These are phyloP conservation scores for Scomber japonicus DNA, from an alignment of 2,113 vertebrate genomes.

Conservation along the genomic window DNA sequence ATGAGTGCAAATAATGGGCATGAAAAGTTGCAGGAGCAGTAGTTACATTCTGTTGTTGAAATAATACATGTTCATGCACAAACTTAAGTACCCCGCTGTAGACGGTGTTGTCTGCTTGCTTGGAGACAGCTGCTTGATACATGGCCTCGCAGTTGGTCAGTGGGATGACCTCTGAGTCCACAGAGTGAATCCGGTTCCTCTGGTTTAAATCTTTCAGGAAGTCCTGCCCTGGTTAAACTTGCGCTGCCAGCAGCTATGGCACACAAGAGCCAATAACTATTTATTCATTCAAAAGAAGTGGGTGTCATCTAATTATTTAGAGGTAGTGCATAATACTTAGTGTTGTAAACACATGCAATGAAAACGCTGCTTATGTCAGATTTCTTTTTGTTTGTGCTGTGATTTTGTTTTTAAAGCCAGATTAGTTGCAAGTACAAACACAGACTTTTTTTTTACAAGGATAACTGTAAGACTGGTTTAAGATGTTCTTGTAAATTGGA, in stretches of 20 bases:
- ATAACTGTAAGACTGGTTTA: not conserved
- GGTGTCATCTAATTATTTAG: slow-evolving; percentile 4
- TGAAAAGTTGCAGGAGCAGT: not conserved
- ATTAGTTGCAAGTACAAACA: not conserved
- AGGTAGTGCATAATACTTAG: not conserved
- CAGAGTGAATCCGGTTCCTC: slow-evolving; percentile 78
- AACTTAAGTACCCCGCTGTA: slow-evolving; percentile 82
- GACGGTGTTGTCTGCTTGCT: slow-evolving; percentile 80
- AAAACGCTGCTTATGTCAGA: slow-evolving; percentile 13
- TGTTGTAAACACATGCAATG: not conserved
- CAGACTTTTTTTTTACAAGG: too few relatives aligned
- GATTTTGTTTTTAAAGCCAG: not conserved
- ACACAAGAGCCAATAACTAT: slow-evolving; percentile 51
- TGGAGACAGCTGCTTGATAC: slow-evolving; percentile 91
- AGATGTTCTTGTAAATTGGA: not conserved
- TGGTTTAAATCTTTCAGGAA: slow-evolving; percentile 75
- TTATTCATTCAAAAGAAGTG: not conserved
- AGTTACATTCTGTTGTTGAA: slow-evolving; percentile 7
- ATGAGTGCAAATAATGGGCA: not conserved
- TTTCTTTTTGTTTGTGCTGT: not conserved
- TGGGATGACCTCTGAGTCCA: slow-evolving; percentile 85
- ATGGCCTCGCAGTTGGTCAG: slow-evolving; percentile 89
- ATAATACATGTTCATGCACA: slow-evolving; percentile 62
- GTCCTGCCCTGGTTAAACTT: slow-evolving; percentile 76
- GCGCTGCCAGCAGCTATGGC: slow-evolving; percentile 83